Percentiles rank a stretch among this genome's conserved stretches.
These are phyloP conservation scores for Campoplex nolae DNA, from an alignment of 2,888 invertebrate genomes.

Conservation along the genomic window DNA sequence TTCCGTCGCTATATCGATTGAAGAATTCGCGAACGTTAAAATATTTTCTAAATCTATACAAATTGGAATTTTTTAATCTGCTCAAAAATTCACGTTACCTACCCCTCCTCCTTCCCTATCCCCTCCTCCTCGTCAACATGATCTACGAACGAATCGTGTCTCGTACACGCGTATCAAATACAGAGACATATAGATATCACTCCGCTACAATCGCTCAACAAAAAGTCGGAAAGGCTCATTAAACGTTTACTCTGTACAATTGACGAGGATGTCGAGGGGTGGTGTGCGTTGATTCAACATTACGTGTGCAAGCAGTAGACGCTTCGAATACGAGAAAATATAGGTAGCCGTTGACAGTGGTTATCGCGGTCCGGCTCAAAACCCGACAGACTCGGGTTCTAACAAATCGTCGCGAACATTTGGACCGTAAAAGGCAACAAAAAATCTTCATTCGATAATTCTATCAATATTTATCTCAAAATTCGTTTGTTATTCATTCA, in stretches of 20 bases:
- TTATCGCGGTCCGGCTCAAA: conserved; percentile 1
- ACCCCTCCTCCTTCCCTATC: neutral
- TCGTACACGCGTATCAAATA: neutral
- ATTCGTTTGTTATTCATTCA: neutral
- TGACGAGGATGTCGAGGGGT: conserved; percentile 9
- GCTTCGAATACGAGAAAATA: neutral
- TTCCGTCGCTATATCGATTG: neutral
- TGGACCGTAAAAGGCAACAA: neutral
- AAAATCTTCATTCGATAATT: neutral
- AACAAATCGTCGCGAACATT: neutral
- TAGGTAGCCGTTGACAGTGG: neutral
- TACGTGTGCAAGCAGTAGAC: neutral
- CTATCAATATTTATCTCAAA: neutral
- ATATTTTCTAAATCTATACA: neutral
- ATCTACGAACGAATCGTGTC: neutral
- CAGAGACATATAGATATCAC: neutral
- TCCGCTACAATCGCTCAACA: conserved; percentile 10
- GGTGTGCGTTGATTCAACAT: neutral
- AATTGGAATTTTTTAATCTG: neutral
- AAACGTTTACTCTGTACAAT: conserved; percentile 15
- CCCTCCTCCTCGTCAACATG: neutral
- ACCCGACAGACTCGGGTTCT: neutral
- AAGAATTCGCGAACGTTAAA: neutral
- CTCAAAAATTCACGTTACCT: neutral
- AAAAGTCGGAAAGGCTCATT: conserved; percentile 15